Conservation (phyloP, 2,888 invertebrate genomes). For the Anodontia alba region DNA sequence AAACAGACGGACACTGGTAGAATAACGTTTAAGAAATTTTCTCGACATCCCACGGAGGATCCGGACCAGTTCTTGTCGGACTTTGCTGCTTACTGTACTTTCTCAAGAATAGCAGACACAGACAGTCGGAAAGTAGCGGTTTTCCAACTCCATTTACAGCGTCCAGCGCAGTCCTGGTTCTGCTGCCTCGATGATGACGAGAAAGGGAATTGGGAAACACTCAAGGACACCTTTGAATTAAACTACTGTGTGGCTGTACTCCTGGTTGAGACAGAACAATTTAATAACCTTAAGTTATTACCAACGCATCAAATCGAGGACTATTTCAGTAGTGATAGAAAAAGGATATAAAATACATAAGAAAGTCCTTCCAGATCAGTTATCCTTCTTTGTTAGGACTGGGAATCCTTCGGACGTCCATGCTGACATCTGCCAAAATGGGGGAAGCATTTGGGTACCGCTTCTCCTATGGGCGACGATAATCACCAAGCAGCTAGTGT, state of each 20-base stretch:
- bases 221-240: not conserved
- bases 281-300: not conserved
- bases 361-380: not conserved
- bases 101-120: not conserved
- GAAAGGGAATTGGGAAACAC: not conserved
- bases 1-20: not conserved
- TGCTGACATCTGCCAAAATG: slow-evolving; percentile 1
- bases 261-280: not conserved
- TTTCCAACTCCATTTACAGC: not conserved
- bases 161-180: not conserved
- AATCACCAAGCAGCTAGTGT: not conserved
- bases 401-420: not conserved
- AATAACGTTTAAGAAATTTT: not conserved
- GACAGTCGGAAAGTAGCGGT: not conserved
- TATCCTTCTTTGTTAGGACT: not conserved
- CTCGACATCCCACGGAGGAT: not conserved
- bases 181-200: not conserved
- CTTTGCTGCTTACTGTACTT: too few relatives aligned
- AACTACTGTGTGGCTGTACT: not conserved
- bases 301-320: slow-evolving; percentile 9
- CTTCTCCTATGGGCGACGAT: not conserved
- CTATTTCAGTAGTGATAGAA: not conserved
- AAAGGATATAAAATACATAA: not conserved
- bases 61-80: not conserved
- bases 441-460: slow-evolving; percentile 8